Conservation (phyloP, 2,797 vertebrate species). For the Denticeps clupeoides region DNA sequence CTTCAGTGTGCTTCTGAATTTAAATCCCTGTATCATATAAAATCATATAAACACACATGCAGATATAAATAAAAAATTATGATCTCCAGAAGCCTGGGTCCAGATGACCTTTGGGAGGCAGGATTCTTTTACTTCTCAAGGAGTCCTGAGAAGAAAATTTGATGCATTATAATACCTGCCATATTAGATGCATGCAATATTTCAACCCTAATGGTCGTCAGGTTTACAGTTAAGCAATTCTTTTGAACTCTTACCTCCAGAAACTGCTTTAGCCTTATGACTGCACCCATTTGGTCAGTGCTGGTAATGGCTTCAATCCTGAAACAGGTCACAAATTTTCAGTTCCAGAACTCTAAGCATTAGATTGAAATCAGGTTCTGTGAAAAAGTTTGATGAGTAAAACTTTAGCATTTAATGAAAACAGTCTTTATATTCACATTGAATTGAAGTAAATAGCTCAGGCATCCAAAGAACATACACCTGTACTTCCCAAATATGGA, state of each 20-base stretch:
- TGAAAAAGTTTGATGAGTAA: no score
- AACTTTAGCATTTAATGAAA: no score
- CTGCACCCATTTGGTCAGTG: conserved; percentile 76
- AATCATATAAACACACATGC: conserved; percentile 5
- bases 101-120: conserved; percentile 71
- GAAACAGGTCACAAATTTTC: no score
- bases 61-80: conserved; percentile 37
- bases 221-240: no score
- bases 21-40: conserved; percentile 7
- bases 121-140: conserved; percentile 64
- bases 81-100: conserved; percentile 72
- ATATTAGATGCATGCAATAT: no score
- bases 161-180: background rate
- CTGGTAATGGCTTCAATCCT: conserved; percentile 83
- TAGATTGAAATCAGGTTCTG: no score
- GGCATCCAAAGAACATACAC: no score
- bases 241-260: conserved; percentile 79
- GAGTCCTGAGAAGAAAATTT: conserved; percentile 54
- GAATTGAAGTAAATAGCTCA: no score
- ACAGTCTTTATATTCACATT: no score
- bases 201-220: no score
- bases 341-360: no score
- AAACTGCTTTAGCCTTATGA: conserved; percentile 77
- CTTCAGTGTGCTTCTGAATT: background rate
- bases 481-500: no score